Conservation (phyloP, 2,888 invertebrate species). For the Erpobdella octoculata region DNA sequence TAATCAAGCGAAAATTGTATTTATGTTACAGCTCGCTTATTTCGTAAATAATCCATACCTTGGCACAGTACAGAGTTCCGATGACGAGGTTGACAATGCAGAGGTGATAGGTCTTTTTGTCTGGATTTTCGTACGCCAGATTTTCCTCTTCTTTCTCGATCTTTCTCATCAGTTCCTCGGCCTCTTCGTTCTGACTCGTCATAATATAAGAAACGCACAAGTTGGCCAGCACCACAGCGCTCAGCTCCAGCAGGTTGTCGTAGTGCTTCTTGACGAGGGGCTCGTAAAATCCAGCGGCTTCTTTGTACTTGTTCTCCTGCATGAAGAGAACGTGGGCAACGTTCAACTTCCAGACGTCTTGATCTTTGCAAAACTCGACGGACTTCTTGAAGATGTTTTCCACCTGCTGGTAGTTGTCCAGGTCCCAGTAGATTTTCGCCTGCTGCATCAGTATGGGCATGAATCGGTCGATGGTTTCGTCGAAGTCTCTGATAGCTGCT, state of each 20-base stretch:
- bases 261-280: constrained; percentile 90
- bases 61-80: constrained; percentile 63
- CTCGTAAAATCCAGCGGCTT: constrained; percentile 94
- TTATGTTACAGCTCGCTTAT: not conserved
- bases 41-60: not conserved
- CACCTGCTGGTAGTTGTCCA: constrained; percentile 87
- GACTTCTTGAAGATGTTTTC: constrained; percentile 93
- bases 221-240: constrained; percentile 95
- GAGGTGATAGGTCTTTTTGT: constrained; percentile 84
- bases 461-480: constrained; percentile 70
- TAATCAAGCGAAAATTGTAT: not conserved
- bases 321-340: constrained; percentile 97
- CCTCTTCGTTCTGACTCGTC: constrained; percentile 96
- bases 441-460: constrained; percentile 98
- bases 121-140: constrained; percentile 80
- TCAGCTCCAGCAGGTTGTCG: constrained; percentile 81
- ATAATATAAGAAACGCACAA: constrained; percentile 97
- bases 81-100: constrained; percentile 98
- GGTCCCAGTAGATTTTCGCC: constrained; percentile 96
- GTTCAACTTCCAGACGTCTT: constrained; percentile 91
- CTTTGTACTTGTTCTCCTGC: constrained; percentile 97
- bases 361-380: constrained; percentile 93
- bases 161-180: constrained; percentile 94
- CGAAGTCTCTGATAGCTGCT: constrained; percentile 81
- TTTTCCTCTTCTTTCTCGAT: constrained; percentile 96